These are phyloP conservation scores for Acrobasis repandana DNA, from an alignment of 2,888 invertebrate species.

Conservation along the genomic window DNA sequence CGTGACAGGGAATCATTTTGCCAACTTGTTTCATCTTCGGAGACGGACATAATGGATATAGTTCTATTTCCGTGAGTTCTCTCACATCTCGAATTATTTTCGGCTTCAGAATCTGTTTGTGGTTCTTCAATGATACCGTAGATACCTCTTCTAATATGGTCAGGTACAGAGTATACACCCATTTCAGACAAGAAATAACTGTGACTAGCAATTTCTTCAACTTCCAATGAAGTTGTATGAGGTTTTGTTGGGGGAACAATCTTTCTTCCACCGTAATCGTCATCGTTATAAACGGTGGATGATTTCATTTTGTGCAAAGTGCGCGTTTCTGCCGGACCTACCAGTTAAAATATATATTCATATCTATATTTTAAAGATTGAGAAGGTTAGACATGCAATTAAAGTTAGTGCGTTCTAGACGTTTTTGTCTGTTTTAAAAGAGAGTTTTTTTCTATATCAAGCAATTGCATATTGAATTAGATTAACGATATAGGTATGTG, in stretches of 20 bases:
- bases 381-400: constrained; percentile 53
- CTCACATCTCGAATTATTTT: constrained; percentile 61
- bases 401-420: constrained; percentile 42
- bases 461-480: constrained; percentile 38
- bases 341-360: constrained; percentile 76
- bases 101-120: constrained; percentile 77
- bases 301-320: constrained; percentile 86
- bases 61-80: constrained; percentile 72
- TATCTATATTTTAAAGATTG: constrained; percentile 44
- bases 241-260: constrained; percentile 74
- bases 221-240: constrained; percentile 79
- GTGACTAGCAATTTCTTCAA: constrained; percentile 84
- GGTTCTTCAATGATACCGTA: constrained; percentile 80
- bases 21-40: constrained; percentile 84
- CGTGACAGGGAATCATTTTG: constrained; percentile 80
- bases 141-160: constrained; percentile 68
- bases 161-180: constrained; percentile 72
- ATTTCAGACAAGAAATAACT: constrained; percentile 82
- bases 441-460: constrained; percentile 31
- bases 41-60: constrained; percentile 86
- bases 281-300: constrained; percentile 81
- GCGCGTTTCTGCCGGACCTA: constrained; percentile 87
- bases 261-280: constrained; percentile 65
- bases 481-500: constrained; percentile 36
- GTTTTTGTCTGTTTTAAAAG: constrained; percentile 28